Base-by-base conservation (phyloP, 1,140 invertebrate species). In the Drosophila subpulchrella region DNA sequence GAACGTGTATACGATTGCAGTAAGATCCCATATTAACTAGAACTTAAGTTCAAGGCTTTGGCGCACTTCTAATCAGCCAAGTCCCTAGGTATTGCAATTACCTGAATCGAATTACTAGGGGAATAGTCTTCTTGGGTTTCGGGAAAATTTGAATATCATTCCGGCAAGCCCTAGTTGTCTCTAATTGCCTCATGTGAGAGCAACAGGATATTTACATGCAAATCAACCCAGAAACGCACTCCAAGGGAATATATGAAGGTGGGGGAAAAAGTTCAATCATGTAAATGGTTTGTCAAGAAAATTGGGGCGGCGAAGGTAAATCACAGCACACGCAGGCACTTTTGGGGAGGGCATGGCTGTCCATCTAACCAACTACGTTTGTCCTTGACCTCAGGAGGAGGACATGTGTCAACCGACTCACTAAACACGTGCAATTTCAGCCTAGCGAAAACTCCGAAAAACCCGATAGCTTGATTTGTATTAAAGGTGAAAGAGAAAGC, bases 161-260 rank as follows among this genome's bases (percentile, higher is more conserved):
- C n/a, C 46, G 38, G n/a, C 27, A n/a, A 50, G 6, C 15, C 65
- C 30, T 34, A 30, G 51, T 44, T 20, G 51, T 71, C 65, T 27
- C 51, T 71, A 71, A 71, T 71, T 71, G 68, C 32, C 60, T 44
- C 60, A 68, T 53, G 47, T n/a, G 38, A 36, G n/a, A 68, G 67
- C 67, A 71, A 71, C 65, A 70, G 67, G 42, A 71, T 34, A 71
- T 71, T 71, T 71, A 41, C 67, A 71, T 71, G 46, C 42, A 38
- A 58, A 71, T 71, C 65, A 27, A 57, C 24, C n/a, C 17, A 20
- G 39, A 39, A 42, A 47, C 27, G 41, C 48, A 56, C 38, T 42
- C 44, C 63, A 20, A 13, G 30, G 51, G 41, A 36, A 34, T 10
- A n/a, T 27, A 20, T 20, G 55, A n/a, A n/a, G 20, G 10, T 6